Evolutionary conservation across 2,888 invertebrate genomes (phyloP), one percentile per base, ranked within the genome.

Genomic region (Leptopilina syphax): DNA sequence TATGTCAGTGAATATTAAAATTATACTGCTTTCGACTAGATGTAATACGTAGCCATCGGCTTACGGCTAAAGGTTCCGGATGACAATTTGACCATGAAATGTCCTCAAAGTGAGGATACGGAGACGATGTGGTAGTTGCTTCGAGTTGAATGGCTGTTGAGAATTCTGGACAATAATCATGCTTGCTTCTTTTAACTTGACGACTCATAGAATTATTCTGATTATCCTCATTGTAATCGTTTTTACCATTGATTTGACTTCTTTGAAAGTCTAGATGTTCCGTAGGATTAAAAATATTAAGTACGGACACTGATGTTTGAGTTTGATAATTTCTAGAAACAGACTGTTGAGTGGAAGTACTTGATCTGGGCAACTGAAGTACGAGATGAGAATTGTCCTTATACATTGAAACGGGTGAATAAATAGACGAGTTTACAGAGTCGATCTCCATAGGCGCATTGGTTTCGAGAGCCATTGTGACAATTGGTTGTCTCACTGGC

Each of bases 1-100:
- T 92, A 84, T 92, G 92, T 92, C 92, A 92, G 92, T 92, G 92
- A 90, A 92, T 92, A 87, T 92, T 92, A 84, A 92, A 92, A 84
- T 92, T 92, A 84, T 92, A 92, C 85, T 92, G 92, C 86, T 92
- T 91, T 85, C 92, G 92, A 88, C 87, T 92, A 83, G 92, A 92
- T 63, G 89, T 90, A 79, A 92, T 91, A 60, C 91, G 91, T 18
- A 92, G 87, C 92, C 92, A 92, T 65, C 91, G 90, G 80, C 89
- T 91, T n/a, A 92, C 92, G 0, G 92, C 92, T 70, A 92, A 84
- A n/a, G 92, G 92, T 80, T 92, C 92, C n/a, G 92, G 92, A 82
- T 92, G 92, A 85, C 89, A 91, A 82, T 86, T 91, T n/a, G 92
- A 91, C 92, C 92, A 92, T 0, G 91, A 87, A 78, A 92, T 90